Evolutionary conservation across 2,888 invertebrate genomes (phyloP), one percentile per base, ranked within the genome.

Genomic region (Bimastos eiseni): DNA sequence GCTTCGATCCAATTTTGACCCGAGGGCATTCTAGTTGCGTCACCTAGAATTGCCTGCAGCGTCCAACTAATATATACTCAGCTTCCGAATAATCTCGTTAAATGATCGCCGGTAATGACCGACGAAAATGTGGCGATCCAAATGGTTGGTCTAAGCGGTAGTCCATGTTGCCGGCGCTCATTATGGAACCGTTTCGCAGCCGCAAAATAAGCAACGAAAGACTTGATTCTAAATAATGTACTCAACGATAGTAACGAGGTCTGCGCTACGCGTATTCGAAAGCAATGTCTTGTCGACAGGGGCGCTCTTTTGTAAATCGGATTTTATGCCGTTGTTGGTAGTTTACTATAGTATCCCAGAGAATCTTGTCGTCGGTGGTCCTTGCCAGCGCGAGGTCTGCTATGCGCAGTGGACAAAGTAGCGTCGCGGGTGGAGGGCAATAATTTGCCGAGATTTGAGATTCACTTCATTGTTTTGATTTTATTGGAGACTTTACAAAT

Each of bases 1-100:
- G 70, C 70, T 70, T 70, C 70, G 70, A 70, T 70, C 17, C 70
- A 70, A 70, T 70, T n/a, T n/a, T 70, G 70, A n/a, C 70, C 70
- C 8, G 30, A 11, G 70, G 70, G 8, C n/a, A 70, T 70, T 70
- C 70, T 49, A 49, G 49, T 49, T 70, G 70, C 70, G 70, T 70
- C 70, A 70, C 30, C n/a, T 70, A 30, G 70, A 70, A 70, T n/a
- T 17, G 70, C n/a, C 70, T 11, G 30, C 70, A n/a, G 70, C n/a
- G 70, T n/a, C 70, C 30, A 70, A 70, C 30, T 70, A 49, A 49
- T 49, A 49, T 70, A 70, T 70, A 70, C 70, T n/a, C 70, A 8
- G n/a, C 70, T 5, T 30, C 11, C 30, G 70, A n/a, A 70, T 70
- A 70, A 70, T n/a, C 70, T 70, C n/a, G 70, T 70, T 70, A 70